These are phyloP conservation scores for Nomada flava DNA, from an alignment of 2,888 invertebrate species.

Conservation along the genomic window DNA sequence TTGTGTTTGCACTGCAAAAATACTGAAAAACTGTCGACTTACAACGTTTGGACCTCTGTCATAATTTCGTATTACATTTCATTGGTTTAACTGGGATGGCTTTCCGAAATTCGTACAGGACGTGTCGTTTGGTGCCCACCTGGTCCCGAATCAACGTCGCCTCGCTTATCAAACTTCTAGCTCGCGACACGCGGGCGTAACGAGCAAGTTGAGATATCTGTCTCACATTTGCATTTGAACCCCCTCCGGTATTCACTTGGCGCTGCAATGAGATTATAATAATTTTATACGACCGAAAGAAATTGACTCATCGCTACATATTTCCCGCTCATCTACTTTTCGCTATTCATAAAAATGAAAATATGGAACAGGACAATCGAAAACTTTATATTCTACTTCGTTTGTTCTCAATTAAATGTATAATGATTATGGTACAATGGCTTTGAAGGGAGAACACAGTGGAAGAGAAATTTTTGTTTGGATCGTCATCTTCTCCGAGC, in stretches of 20 bases:
- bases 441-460: too few species aligned
- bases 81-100: constrained; percentile 28
- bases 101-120: constrained; percentile 7
- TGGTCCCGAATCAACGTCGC: constrained; percentile 56
- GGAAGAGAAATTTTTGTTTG: too few species aligned
- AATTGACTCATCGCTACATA: neutral
- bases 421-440: too few species aligned
- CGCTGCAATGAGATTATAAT: constrained; percentile 68
- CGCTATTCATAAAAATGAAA: too few species aligned
- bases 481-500: too few species aligned
- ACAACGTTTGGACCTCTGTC: constrained; percentile 26
- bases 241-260: constrained; percentile 47
- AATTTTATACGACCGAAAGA: constrained; percentile 59
- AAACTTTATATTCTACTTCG: too few species aligned
- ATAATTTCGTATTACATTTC: constrained; percentile 46
- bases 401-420: too few species aligned
- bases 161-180: constrained; percentile 74
- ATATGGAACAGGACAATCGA: too few species aligned
- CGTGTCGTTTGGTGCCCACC: constrained; percentile 51
- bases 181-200: constrained; percentile 45
- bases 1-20: neutral
- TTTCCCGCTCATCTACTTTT: too few species aligned
- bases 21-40: constrained; percentile 12
- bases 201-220: constrained; percentile 33
- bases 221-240: constrained; percentile 75